These are phyloP conservation scores for Larimichthys crocea DNA, from an alignment of 2,113 vertebrate species.

Conservation along the genomic window DNA sequence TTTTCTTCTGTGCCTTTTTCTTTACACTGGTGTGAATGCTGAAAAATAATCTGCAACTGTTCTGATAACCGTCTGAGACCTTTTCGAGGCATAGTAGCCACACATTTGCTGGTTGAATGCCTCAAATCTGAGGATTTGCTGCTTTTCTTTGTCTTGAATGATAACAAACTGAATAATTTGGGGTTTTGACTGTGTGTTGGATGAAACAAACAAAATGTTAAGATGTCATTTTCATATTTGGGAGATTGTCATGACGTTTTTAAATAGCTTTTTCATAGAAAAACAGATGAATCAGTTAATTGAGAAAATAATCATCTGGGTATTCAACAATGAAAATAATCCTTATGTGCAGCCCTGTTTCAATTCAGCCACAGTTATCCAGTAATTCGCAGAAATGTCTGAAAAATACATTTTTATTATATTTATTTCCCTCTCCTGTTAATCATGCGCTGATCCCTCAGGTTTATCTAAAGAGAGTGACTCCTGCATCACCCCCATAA, in stretches of 20 bases:
- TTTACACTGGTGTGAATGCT: not conserved
- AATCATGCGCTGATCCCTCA: not conserved
- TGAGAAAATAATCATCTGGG: not conserved
- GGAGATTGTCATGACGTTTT: accelerated
- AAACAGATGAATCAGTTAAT: not conserved
- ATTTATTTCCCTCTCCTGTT: not conserved
- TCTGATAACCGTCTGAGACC: not conserved
- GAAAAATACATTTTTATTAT: not conserved
- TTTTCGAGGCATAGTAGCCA: not conserved
- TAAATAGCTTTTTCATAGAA: not conserved
- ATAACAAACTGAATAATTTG: not conserved
- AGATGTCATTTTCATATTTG: not conserved
- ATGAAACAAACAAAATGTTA: not conserved
- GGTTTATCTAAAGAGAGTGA: not conserved
- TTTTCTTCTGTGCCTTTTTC: not conserved
- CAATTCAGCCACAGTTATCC: not conserved
- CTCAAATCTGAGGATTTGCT: not conserved
- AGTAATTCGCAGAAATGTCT: not conserved
- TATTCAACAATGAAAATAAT: not conserved
- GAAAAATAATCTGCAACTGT: not conserved
- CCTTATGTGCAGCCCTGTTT: not conserved
- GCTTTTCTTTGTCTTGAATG: not conserved
- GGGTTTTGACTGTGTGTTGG: not conserved
- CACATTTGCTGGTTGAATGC: not conserved
- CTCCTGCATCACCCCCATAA: not conserved